Evolutionary conservation across 2,888 invertebrate species (phyloP), one percentile per base, ranked within the genome.

Genomic region (Phengaris arion): DNA sequence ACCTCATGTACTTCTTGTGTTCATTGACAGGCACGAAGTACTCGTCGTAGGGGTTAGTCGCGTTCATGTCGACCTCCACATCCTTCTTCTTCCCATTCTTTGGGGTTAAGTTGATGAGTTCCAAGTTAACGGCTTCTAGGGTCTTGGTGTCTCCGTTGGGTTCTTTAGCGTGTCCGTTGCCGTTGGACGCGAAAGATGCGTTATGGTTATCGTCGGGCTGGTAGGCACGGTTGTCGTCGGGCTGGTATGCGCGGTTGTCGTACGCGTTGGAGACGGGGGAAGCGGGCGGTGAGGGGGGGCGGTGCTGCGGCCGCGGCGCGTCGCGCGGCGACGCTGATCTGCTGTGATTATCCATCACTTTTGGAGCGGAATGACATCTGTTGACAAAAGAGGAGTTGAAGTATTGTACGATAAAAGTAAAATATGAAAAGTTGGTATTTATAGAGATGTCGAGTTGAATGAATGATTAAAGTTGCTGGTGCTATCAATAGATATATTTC

Each of bases 11-110:
- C 91, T 97, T 97, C 85, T 96, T 95, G 88, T 97, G 97, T 85
- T 97, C 96, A 86, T 97, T 97, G 79, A 97, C 97, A 52, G 97
- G 97, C 78, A 97, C 97, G 87, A 97, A 97, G 89, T 97, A 97
- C 83, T 97, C 97, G 83, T 97, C 97, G 86, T 97, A 97, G 6
- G 96, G 96, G 86, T 96, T 96, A 55, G 94, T 94, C 45, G 95
- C 93, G 80, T 95, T 95, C 82, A 95, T 94, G 79, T 96, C 95
- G 0, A 95, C 94, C 79, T 95, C 95, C 6, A 94, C 94, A 77
- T 95, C 95, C 85, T 95, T 96, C 87, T 96, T 96, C 81, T 94
- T 95, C 7, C 95, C 95, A 80, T 95, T 95, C 80, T 94, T 90
- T 73, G 94, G 92, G 46, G 94, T 96, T 90, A 97, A 94, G 84